phyloP scores from a whole-genome alignment of 2,113 vertebrate species.

The Andinoacara biseriatus region DNA sequence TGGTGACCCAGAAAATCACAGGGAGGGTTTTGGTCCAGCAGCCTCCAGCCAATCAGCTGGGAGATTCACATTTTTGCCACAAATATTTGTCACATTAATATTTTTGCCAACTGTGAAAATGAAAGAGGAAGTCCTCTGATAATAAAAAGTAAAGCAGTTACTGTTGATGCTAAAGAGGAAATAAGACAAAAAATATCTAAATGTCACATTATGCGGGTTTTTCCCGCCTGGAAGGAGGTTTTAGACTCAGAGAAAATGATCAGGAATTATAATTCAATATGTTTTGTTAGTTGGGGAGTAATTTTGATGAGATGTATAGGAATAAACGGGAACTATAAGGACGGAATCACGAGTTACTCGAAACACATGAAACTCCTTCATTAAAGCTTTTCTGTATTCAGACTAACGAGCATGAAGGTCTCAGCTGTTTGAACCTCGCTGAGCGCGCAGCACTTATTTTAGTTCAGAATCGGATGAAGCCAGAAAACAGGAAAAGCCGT shows the following conservation, averaged over 20 bases:
- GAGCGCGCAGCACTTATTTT: no score
- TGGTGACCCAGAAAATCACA: no score
- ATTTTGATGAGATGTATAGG: neutral
- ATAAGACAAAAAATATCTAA: neutral
- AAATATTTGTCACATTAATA: neutral
- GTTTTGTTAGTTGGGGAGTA: neutral
- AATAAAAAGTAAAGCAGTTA: no score
- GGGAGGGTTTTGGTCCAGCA: no score
- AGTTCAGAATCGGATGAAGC: no score
- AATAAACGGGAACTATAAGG: neutral
- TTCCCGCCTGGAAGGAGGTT: neutral
- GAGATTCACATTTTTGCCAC: no score
- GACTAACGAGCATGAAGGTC: no score
- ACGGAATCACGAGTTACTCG: no score
- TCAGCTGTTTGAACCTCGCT: no score
- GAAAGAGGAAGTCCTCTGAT: neutral
- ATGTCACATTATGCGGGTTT: rapidly evolving
- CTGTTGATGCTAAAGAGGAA: neutral
- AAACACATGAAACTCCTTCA: neutral
- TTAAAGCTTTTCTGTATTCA: neutral
- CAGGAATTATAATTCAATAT: neutral
- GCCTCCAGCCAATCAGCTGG: no score
- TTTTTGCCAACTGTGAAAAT: neutral
- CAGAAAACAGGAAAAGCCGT: no score
- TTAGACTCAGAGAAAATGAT: neutral